Base-by-base conservation (phyloP, 2,797 vertebrate species). In the Rhinichthys osculus region DNA sequence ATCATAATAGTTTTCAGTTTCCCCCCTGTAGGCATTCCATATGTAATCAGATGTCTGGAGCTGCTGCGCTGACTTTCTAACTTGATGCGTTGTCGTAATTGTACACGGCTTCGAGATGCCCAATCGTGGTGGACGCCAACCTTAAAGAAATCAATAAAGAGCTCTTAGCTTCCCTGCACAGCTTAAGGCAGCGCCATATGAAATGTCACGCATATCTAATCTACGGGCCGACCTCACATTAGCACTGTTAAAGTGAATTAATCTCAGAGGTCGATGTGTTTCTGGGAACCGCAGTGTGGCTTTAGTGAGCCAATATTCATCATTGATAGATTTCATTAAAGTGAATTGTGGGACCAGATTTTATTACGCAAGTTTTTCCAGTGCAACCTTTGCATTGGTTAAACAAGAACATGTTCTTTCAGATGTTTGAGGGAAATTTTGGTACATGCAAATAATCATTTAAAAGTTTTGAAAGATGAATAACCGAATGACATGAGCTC, bases 171-270 rank as follows among this genome's bases (percentile, higher is more conserved):
- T 81, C 21, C 64, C 74, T 40, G 57, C 69, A 59, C 77, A 69
- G 70, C 30, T 73, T 79, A 74, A 73, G 57, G 71, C 57, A 35
- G 62, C 7, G 66, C 69, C 78, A 72, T 84, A 80, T 84, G 69
- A 79, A 80, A 84, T 78, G 82, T 78, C 82, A 84, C 82, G 35
- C 81, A 54, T 83, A 87, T 79, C 85, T 66, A 72, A 72, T 84
- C 76, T 74, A 66, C 76, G 21, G 76, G 70, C 52, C 54, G 78
- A 86, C 44, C 38, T 72, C 74, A 33, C 69, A 84, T 84, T 84
- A 84, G 62, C 82, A 78, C n/a, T 30, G 52, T 84, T 87, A 84
- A 87, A 84, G 44, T 78, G 57, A 82, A 69, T 85, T 27, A 67
- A 85, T 85, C 69, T 70, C 50, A 27, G 42, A 27, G 47, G 69